A percentile compares a stretch with the other conserved stretches of the same genome.
phyloP scores from a whole-genome alignment of 2,888 invertebrate genomes.

The Phalangium opilio region DNA sequence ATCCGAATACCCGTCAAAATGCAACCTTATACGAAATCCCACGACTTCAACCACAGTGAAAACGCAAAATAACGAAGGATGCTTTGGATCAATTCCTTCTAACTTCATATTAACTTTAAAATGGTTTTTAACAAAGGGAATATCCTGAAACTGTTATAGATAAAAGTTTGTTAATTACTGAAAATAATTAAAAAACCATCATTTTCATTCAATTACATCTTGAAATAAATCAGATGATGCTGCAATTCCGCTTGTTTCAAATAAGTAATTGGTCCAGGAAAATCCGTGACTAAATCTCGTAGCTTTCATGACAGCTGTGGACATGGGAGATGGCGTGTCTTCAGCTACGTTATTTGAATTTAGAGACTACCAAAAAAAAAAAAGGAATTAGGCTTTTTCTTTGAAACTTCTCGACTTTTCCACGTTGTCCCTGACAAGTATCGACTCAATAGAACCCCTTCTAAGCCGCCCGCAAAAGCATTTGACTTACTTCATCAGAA shows the following conservation, averaged over 20 bases:
- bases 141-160: constrained; percentile 11
- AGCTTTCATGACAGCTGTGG: no score
- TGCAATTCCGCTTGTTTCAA: constrained; percentile 51
- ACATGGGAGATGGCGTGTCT: no score
- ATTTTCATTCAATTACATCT: constrained; percentile 23
- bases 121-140: constrained; percentile 14
- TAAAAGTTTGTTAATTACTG: constrained; percentile 4
- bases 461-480: no score
- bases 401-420: no score
- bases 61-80: constrained; percentile 76
- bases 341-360: no score
- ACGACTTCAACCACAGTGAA: constrained; percentile 47
- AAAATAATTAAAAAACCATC: neutral
- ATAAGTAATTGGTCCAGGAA: constrained; percentile 60
- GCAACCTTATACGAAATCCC: constrained; percentile 68
- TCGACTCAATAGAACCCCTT: no score
- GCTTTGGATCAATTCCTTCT: constrained; percentile 84
- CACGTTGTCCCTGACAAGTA: no score
- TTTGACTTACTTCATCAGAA: no score
- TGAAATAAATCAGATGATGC: constrained; percentile 52
- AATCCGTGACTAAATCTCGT: constrained; percentile 32
- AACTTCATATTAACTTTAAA: constrained; percentile 60
- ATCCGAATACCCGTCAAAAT: constrained; percentile 80
- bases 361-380: no score
- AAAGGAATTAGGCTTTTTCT: no score